Percentiles rank a stretch among this genome's conserved stretches.
These are phyloP conservation scores for Manis javanica DNA, from an alignment of 2,797 vertebrate genomes.

Conservation along the genomic window DNA sequence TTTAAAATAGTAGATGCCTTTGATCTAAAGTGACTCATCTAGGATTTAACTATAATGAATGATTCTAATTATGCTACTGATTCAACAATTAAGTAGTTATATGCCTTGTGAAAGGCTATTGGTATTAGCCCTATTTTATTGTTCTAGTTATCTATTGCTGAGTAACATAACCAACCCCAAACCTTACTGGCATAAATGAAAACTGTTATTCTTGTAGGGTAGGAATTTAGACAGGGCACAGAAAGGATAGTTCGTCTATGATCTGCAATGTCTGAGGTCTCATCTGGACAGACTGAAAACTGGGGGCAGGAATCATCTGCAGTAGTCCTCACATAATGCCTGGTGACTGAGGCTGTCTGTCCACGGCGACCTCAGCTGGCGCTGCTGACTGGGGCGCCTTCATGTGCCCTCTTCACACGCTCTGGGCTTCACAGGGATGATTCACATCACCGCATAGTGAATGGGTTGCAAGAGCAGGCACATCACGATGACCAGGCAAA, in stretches of 20 bases:
- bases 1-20: background rate
- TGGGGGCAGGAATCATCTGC: background rate
- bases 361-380: background rate
- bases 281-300: background rate
- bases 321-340: accelerated
- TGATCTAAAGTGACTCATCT: background rate
- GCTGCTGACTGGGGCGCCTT: background rate
- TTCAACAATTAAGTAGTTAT: background rate
- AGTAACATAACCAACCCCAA: background rate
- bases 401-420: background rate
- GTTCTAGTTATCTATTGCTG: background rate
- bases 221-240: background rate
- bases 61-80: background rate
- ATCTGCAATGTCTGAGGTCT: background rate
- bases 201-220: background rate
- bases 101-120: background rate
- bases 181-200: background rate
- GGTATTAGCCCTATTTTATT: background rate
- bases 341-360: background rate
- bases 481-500: background rate
- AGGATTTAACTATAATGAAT: slow-evolving; percentile 9
- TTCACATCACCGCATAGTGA: no score
- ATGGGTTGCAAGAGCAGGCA: background rate
- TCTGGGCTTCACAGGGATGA: background rate
- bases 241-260: background rate